Conservation (phyloP, 2,113 vertebrate genomes). For the Okapia johnstoni region DNA sequence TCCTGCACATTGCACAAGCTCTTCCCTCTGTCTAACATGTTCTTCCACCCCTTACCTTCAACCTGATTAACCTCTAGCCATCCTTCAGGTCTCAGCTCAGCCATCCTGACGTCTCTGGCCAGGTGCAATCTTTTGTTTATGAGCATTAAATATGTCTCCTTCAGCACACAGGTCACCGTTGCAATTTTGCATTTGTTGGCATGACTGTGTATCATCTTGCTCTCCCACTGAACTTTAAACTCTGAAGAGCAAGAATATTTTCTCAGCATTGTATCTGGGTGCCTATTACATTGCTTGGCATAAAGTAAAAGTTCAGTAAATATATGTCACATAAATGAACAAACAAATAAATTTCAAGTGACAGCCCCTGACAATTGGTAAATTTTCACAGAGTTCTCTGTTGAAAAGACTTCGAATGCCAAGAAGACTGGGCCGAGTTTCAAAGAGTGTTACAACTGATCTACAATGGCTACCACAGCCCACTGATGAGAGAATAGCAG, state of each 20-base stretch:
- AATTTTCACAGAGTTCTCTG: background rate
- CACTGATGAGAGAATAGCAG: accelerated
- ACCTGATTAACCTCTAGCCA: background rate
- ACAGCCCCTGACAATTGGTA: background rate
- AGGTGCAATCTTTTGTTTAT: too few species aligned
- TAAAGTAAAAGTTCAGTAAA: background rate
- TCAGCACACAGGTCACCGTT: background rate
- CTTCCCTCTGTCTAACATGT: accelerated
- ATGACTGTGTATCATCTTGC: too few species aligned
- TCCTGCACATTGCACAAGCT: background rate
- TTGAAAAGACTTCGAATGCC: background rate
- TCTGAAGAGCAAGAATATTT: background rate
- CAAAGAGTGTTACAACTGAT: background rate
- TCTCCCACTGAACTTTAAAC: background rate
- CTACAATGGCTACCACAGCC: background rate
- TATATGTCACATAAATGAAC: background rate
- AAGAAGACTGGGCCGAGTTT: background rate
- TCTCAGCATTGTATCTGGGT: background rate
- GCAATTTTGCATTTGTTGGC: background rate
- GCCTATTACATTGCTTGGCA: background rate
- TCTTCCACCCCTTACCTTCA: background rate
- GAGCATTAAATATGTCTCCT: background rate
- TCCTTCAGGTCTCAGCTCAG: background rate
- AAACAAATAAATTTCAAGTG: background rate
- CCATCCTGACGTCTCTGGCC: background rate